Conservation (phyloP, 2,797 vertebrate genomes). For the Sebastes wilsoni region DNA sequence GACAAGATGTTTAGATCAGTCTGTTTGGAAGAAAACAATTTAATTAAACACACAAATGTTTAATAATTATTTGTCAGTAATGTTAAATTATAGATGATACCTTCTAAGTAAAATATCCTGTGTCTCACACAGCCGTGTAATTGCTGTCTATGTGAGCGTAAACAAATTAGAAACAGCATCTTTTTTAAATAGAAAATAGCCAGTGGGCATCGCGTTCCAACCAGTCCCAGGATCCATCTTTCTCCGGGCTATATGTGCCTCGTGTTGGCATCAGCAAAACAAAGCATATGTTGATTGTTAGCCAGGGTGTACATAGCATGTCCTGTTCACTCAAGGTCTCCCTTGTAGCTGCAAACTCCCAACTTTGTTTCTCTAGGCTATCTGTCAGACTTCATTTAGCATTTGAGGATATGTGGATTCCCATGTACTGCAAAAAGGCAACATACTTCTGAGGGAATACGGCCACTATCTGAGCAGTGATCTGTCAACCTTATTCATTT, state of each 20-base stretch:
- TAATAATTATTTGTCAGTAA: constrained; percentile 5
- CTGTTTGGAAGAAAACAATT: background rate
- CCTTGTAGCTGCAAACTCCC: constrained; percentile 92
- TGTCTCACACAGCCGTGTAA: constrained; percentile 53
- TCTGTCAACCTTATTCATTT: constrained; percentile 93
- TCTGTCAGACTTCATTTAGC: constrained; percentile 99
- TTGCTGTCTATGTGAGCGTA: constrained; percentile 69
- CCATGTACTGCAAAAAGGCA: constrained; percentile 93
- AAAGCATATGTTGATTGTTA: constrained; percentile 99
- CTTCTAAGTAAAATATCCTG: constrained; percentile 23
- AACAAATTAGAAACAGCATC: constrained; percentile 76
- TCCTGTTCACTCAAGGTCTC: constrained; percentile 98
- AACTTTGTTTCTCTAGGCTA: constrained; percentile 98
- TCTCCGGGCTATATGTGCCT: constrained; percentile 89
- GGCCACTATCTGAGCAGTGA: constrained; percentile 92
- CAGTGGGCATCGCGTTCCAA: constrained; percentile 78
- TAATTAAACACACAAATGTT: background rate
- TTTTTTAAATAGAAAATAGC: constrained; percentile 76
- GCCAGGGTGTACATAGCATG: constrained; percentile 95
- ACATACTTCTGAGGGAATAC: constrained; percentile 84
- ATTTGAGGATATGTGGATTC: constrained; percentile 90
- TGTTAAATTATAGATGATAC: constrained; percentile 6
- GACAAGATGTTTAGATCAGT: background rate
- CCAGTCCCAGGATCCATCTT: constrained; percentile 83
- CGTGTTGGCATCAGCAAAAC: constrained; percentile 89